These are phyloP conservation scores for Oncopeltus fasciatus DNA, from an alignment of 1,140 invertebrate species.

Conservation along the genomic window DNA sequence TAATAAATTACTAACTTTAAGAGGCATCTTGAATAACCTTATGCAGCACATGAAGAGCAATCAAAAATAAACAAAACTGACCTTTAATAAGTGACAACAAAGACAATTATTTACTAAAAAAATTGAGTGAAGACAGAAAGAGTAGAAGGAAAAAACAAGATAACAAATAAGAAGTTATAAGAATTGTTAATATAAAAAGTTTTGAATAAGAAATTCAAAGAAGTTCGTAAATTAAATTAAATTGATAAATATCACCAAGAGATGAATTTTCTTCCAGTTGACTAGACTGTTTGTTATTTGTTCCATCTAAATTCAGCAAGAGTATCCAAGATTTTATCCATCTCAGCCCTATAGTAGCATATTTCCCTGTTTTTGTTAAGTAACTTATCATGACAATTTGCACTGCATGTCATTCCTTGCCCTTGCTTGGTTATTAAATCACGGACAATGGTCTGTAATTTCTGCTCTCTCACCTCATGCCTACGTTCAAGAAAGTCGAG, in stretches of 20 bases:
- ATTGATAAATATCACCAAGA: not conserved
- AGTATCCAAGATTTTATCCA: slow-evolving; percentile 35
- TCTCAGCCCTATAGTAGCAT: slow-evolving; percentile 35
- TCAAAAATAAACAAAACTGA: too few species aligned
- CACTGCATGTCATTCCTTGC: slow-evolving; percentile 29
- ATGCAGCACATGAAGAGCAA: too few species aligned
- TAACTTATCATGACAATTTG: slow-evolving; percentile 23
- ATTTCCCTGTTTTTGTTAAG: slow-evolving; percentile 32
- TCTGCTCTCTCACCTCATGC: slow-evolving; percentile 35
- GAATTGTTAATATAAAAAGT: too few species aligned
- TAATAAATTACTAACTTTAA: too few species aligned
- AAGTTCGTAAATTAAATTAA: too few species aligned
- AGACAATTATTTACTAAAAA: too few species aligned
- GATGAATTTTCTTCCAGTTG: not conserved
- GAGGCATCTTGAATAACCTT: too few species aligned
- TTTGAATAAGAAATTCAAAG: too few species aligned
- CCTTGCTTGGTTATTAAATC: slow-evolving; percentile 29
- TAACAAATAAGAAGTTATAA: too few species aligned
- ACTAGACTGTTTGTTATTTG: not conserved
- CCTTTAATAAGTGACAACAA: too few species aligned
- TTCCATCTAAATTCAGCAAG: slow-evolving; percentile 29
- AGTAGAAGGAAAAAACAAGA: too few species aligned
- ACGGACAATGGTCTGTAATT: slow-evolving; percentile 34
- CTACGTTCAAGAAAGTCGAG: slow-evolving; percentile 34
- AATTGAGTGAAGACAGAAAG: too few species aligned